Percentiles rank a stretch among this genome's conserved stretches.
Conservation (phyloP, 2,888 invertebrate species). For the Standfussiana lucernea region DNA sequence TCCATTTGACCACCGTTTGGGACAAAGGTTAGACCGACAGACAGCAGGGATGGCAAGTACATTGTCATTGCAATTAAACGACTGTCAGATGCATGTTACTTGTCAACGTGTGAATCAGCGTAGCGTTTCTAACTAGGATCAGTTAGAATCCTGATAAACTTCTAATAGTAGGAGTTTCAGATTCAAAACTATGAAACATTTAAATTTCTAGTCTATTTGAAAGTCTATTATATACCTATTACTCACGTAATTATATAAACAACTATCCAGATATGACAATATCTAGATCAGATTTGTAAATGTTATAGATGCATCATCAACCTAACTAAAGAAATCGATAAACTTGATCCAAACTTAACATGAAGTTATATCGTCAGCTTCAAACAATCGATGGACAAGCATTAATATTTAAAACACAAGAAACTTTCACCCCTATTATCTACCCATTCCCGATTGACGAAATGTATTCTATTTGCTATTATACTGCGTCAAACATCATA, state of each 20-base stretch:
- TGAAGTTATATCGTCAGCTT: constrained; percentile 2
- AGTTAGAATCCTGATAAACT: not conserved
- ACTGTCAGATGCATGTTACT: not conserved
- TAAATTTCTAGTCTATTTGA: not conserved
- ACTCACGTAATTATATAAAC: not conserved
- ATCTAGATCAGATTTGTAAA: not conserved
- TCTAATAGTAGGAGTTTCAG: not conserved
- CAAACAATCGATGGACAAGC: not conserved
- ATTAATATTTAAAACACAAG: not conserved
- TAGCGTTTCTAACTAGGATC: not conserved
- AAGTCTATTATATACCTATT: not conserved
- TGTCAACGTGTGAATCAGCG: constrained; percentile 11
- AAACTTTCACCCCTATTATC: not conserved
- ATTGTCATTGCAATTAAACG: constrained; percentile 18
- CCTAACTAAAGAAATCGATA: constrained; percentile 6
- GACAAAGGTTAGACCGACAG: not conserved
- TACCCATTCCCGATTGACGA: not conserved
- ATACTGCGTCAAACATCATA: constrained; percentile 34
- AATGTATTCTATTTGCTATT: constrained; percentile 6
- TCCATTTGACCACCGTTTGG: not conserved
- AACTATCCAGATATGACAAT: not conserved
- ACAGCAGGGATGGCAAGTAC: not conserved
- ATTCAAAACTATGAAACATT: not conserved
- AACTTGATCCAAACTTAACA: not conserved
- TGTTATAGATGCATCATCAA: not conserved